Evolutionary conservation across 2,797 vertebrate genomes (phyloP).

Genomic region (Hirundo rustica): DNA sequence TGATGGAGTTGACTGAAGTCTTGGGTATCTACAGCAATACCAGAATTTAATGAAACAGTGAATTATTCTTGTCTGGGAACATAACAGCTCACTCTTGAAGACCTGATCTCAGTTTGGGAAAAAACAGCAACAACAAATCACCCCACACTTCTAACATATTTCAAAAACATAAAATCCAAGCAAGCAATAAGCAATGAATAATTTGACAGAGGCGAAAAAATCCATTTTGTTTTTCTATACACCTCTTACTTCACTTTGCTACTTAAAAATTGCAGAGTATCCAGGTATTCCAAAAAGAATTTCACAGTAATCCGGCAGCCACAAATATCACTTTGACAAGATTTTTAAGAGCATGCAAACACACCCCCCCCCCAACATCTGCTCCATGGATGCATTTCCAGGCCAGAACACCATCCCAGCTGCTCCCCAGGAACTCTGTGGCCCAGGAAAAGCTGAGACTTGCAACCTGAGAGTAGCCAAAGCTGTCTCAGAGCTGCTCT

Average conservation of each 20-base stretch:
- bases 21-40: fast-evolving
- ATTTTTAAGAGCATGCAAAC: neutral
- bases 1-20: neutral
- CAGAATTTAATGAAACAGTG: neutral
- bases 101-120: neutral
- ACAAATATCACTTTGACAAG: neutral
- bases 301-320: neutral
- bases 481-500: neutral
- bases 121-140: too few species aligned
- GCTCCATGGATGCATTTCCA: fast-evolving
- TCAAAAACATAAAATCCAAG: neutral
- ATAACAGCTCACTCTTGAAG: neutral
- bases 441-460: neutral
- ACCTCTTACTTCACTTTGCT: neutral
- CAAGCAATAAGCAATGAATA: neutral
- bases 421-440: neutral
- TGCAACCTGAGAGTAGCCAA: fast-evolving
- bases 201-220: neutral
- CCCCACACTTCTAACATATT: neutral
- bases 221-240: neutral
- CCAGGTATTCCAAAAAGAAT: neutral
- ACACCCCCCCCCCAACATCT: fast-evolving
- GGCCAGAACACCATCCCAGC: neutral
- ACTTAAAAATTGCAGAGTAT: neutral
- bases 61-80: neutral